phyloP scores from a whole-genome alignment of 37 sponge, comb jelly and placozoan species.

The Aplysina aerophoba region DNA sequence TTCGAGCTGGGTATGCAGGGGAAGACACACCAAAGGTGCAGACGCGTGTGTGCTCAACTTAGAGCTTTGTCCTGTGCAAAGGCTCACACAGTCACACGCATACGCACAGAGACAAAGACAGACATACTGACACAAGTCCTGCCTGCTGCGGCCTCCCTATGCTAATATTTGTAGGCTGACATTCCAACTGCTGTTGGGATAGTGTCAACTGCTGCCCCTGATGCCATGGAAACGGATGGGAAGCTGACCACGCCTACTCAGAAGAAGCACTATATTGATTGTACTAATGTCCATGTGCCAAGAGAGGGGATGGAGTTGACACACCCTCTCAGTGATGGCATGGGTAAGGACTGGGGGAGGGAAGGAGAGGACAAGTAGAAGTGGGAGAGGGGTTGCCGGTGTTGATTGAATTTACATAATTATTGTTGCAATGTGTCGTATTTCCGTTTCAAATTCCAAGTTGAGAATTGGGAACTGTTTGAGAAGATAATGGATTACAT shows the following conservation, averaged over 20 bases:
- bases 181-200: slow-evolving; percentile 74
- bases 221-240: slow-evolving; percentile 34
- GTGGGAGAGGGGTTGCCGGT: too few relatives aligned
- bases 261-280: slow-evolving; percentile 84
- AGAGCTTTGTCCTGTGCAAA: too few relatives aligned
- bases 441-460: slow-evolving; percentile 22
- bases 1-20: slow-evolving; percentile 97
- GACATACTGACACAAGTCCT: not conserved
- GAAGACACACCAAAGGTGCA: slow-evolving; percentile 98
- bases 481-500: slow-evolving; percentile 87
- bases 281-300: slow-evolving; percentile 56
- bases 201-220: slow-evolving; percentile 3
- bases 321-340: slow-evolving; percentile 63
- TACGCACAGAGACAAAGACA: too few relatives aligned
- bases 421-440: not conserved
- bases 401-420: too few relatives aligned
- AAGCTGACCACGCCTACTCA: slow-evolving; percentile 15
- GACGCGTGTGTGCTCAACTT: too few relatives aligned
- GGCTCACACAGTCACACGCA: too few relatives aligned
- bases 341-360: slow-evolving; percentile 36
- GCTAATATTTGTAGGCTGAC: slow-evolving; percentile 56
- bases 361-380: not conserved
- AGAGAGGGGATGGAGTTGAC: slow-evolving; percentile 72
- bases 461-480: slow-evolving; percentile 95
- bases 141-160: too few relatives aligned